Evolutionary conservation across 2,113 vertebrate genomes (phyloP), one percentile per base, ranked within the genome.

Genomic region (Dasyornis broadbenti): DNA sequence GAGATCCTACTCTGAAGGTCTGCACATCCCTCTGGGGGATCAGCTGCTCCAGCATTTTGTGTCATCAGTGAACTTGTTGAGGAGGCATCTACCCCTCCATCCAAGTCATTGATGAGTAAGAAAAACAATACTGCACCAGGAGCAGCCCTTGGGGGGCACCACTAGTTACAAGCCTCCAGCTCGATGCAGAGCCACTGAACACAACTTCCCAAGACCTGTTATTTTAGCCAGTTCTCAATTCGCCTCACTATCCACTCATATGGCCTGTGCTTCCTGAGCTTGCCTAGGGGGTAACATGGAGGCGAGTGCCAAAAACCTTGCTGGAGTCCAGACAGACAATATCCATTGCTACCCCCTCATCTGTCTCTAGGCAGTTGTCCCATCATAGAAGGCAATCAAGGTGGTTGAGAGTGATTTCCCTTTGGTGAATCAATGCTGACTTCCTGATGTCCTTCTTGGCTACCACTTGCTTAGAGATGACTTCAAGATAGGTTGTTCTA

Each of bases 51-150:
- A 54, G 23, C 8, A 20, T 69, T 76, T 64, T 40, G 22, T 80
- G 42, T 56, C 0, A 0, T 9, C 8, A 33, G 21, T 2, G 5
- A 69, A 52, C 23, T 42, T 72, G 7, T 8, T 1, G 1, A 64
- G 18, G 7, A 12, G 50, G 49, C 31, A 12, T n/a, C 11, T 35
- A 5, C 3, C 3, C 8, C 10, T 49, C 76, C 24, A 23, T n/a
- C 20, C 30, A 56, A 45, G 19, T 11, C 7, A 56, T 15, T 59
- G 37, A 80, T 33, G 24, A 68, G 13, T 40, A 59, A 72, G 17
- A 9, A 53, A 75, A 76, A 27, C 14, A 65, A 10, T 16, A 49
- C 10, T 56, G 23, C 8, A 35, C 11, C 18, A 45, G n/a, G 17
- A 57, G 13, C 15, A 52, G 12, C 18, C 2, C 13, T 13, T 45